Conservation (phyloP, 1,140 invertebrate genomes). For the Pseudomyrmex flavicornis region DNA sequence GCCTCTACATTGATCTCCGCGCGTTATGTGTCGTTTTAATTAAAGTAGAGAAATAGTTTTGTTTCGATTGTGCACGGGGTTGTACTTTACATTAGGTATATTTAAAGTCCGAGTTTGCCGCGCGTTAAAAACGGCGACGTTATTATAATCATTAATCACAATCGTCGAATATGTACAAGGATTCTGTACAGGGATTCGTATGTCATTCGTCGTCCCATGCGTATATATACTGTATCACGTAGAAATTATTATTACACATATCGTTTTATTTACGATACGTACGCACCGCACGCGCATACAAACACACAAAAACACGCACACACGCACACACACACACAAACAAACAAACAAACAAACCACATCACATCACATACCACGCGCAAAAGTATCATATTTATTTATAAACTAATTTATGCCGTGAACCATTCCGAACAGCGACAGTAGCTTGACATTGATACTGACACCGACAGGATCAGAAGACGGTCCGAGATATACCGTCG, state of each 20-base stretch:
- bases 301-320: too few relatives aligned
- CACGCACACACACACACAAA: too few relatives aligned
- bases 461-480: constrained; percentile 35
- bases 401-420: constrained; percentile 21
- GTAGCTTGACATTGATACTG: constrained; percentile 38
- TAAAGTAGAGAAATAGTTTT: constrained; percentile 80
- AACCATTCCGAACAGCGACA: constrained; percentile 7
- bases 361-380: constrained; percentile 29
- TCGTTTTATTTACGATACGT: background rate
- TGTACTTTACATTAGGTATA: constrained; percentile 78
- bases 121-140: constrained; percentile 3
- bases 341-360: too few relatives aligned
- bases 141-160: constrained; percentile 62
- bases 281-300: too few relatives aligned
- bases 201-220: constrained; percentile 62
- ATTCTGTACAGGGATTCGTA: constrained; percentile 78
- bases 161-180: constrained; percentile 67
- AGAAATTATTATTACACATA: constrained; percentile 58
- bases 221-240: constrained; percentile 65
- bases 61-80: constrained; percentile 75
- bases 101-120: constrained; percentile 62
- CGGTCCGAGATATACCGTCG: background rate
- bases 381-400: constrained; percentile 23
- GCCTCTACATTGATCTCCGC: constrained; percentile 49
- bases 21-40: constrained; percentile 53